Evolutionary conservation across 2,797 vertebrate genomes (phyloP).

Genomic region (Sebastes nivosus): DNA sequence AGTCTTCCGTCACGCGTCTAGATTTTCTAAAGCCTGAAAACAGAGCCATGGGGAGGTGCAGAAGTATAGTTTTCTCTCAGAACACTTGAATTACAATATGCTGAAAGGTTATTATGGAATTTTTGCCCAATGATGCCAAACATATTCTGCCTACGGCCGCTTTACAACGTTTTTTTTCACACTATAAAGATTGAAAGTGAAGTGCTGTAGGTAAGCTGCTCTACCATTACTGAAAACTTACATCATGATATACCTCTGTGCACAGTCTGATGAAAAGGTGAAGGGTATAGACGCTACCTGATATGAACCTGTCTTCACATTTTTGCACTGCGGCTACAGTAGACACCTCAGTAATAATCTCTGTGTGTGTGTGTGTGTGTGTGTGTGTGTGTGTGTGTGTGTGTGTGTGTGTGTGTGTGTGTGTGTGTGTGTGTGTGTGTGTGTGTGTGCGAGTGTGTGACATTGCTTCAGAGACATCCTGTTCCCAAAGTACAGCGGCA

Average conservation of each 20-base stretch:
- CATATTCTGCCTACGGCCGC: too few species aligned
- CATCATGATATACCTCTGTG: neutral
- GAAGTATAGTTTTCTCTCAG: too few species aligned
- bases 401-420: too few species aligned
- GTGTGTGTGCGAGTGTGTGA: neutral
- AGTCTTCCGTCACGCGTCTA: too few species aligned
- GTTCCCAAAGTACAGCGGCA: constrained; percentile 50
- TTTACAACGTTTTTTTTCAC: too few species aligned
- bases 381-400: neutral
- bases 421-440: neutral
- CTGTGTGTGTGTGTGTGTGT: neutral
- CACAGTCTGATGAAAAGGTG: neutral
- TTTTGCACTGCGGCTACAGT: neutral
- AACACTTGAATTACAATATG: too few species aligned
- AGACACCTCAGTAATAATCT: constrained; percentile 18
- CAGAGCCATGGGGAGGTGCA: too few species aligned
- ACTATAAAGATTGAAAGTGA: neutral
- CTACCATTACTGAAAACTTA: neutral
- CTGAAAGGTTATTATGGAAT: too few species aligned
- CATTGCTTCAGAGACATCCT: constrained; percentile 53
- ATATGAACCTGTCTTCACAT: constrained; percentile 6
- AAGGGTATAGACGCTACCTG: neutral
- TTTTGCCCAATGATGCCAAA: too few species aligned
- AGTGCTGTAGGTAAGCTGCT: neutral
- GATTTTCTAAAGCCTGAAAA: too few species aligned